Conservation (phyloP, 2,113 vertebrate genomes). For the cattle (Bos taurus) region DNA sequence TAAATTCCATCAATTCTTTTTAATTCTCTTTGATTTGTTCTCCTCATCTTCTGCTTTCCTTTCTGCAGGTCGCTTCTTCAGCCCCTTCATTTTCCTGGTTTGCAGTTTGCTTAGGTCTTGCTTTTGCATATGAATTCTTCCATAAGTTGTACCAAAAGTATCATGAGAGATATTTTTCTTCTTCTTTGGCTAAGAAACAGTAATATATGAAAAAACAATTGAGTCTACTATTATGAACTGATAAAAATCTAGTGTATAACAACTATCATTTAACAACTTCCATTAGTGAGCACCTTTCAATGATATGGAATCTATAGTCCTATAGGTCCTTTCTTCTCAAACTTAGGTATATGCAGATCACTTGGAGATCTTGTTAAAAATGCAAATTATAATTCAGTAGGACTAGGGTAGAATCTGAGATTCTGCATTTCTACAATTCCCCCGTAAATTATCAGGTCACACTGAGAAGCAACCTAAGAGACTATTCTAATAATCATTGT, state of each 20-base stretch:
- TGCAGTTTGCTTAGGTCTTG: constrained; percentile 94
- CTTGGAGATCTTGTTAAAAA: background rate
- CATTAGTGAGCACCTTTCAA: background rate
- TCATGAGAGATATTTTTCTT: constrained; percentile 97
- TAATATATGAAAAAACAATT: background rate
- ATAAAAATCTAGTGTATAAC: background rate
- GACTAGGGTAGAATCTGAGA: background rate
- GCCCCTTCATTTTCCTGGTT: constrained; percentile 95
- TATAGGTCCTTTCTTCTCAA: background rate
- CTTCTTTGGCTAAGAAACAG: constrained; percentile 89
- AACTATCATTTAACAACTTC: background rate
- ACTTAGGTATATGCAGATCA: background rate
- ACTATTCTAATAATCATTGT: background rate
- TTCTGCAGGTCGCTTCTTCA: constrained; percentile 88
- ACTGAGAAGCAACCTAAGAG: background rate
- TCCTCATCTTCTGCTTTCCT: constrained; percentile 64
- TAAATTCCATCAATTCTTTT: constrained; percentile 71
- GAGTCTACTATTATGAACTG: background rate
- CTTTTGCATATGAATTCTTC: constrained; percentile 97
- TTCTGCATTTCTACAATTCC: background rate
- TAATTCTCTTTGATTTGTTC: constrained; percentile 79
- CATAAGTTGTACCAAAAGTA: constrained; percentile 91
- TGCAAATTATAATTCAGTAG: background rate
- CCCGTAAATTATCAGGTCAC: background rate
- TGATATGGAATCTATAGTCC: background rate